Percentiles rank a stretch among this genome's conserved stretches.
phyloP scores from a whole-genome alignment of 2,888 invertebrate genomes.

The Sminthurinus aureus region DNA sequence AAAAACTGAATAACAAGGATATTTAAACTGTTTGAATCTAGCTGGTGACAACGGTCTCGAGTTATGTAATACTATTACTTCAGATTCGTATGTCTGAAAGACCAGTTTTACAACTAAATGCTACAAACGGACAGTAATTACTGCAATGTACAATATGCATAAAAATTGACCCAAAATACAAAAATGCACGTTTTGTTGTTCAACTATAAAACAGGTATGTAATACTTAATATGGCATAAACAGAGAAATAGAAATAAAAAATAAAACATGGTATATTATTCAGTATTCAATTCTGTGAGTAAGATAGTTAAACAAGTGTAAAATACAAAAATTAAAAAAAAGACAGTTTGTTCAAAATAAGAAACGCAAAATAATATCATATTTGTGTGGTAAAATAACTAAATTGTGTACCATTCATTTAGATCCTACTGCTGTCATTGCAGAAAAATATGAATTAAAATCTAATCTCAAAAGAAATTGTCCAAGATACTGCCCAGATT shows the following conservation, averaged over 20 bases:
- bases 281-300: neutral
- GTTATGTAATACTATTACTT: neutral
- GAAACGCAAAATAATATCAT: neutral
- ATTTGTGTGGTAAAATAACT: neutral
- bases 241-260: no score
- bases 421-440: constrained; percentile 22
- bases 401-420: neutral
- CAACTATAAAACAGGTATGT: no score
- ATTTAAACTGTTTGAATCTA: neutral
- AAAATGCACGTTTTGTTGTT: neutral
- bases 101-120: neutral
- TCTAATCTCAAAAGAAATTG: constrained; percentile 58
- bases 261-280: no score
- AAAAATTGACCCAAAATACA: neutral
- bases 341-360: neutral
- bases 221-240: no score
- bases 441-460: constrained; percentile 58
- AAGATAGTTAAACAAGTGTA: neutral
- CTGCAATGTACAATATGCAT: neutral
- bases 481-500: constrained; percentile 54
- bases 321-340: neutral
- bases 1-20: neutral
- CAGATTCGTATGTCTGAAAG: neutral
- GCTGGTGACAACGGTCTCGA: neutral
- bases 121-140: neutral